Conservation (phyloP, 2,113 vertebrate species). For the Paramisgurnus dabryanus region DNA sequence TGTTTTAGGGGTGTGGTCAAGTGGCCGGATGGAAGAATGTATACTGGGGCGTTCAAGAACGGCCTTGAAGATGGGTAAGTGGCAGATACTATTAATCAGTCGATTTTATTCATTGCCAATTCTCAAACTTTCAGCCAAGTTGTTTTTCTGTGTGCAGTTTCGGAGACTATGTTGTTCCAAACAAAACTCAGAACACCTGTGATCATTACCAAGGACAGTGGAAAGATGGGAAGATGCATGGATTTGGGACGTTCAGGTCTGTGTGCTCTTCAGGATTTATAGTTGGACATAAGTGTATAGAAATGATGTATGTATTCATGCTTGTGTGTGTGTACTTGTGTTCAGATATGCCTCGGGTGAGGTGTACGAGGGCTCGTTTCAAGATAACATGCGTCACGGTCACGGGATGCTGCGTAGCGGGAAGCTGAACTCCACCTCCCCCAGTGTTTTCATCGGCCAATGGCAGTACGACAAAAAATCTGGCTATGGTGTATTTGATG, state of each 20-base stretch:
- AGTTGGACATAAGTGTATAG: too few relatives aligned
- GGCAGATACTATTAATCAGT: not conserved
- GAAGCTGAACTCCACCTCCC: conserved; percentile 90
- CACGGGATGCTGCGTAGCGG: conserved; percentile 95
- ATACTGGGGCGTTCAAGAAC: conserved; percentile 89
- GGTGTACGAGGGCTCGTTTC: conserved; percentile 93
- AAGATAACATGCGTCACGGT: conserved; percentile 91
- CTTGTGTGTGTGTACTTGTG: conserved; percentile 11
- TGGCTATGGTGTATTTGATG: conserved; percentile 95
- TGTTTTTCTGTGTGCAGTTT: conserved; percentile 72
- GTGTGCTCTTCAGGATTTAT: too few relatives aligned
- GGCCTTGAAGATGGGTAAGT: conserved; percentile 94
- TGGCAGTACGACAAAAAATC: conserved; percentile 94
- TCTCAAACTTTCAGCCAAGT: not conserved
- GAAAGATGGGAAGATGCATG: conserved; percentile 96
- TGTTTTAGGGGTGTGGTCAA: conserved; percentile 84
- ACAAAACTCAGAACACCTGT: conserved; percentile 83
- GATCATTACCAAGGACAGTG: conserved; percentile 92
- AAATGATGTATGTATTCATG: not conserved
- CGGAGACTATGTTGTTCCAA: conserved; percentile 86
- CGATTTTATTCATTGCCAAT: not conserved
- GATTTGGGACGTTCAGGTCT: conserved; percentile 88
- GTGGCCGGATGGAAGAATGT: conserved; percentile 91
- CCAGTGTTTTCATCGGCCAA: conserved; percentile 97
- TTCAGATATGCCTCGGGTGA: conserved; percentile 90